These are phyloP conservation scores for Trypoxylus dichotomus DNA, from an alignment of 1,140 invertebrate species.

Conservation along the genomic window DNA sequence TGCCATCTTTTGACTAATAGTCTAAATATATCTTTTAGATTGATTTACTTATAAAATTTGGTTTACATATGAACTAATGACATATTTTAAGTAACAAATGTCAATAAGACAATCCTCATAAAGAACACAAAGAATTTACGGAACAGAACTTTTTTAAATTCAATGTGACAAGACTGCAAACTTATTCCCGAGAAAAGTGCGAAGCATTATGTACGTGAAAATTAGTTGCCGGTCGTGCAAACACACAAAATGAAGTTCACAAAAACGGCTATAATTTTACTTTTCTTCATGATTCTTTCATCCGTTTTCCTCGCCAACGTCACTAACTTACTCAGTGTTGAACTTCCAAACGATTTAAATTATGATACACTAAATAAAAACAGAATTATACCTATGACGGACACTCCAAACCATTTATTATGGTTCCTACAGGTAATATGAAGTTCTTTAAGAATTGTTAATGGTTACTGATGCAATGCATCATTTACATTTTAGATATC, in stretches of 20 bases:
- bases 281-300: conserved; percentile 57
- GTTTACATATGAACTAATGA: background rate
- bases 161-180: conserved; percentile 1
- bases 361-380: conserved; percentile 35
- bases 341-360: conserved; percentile 38
- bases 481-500: conserved; percentile 66
- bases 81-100: background rate
- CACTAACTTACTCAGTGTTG: conserved; percentile 58
- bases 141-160: background rate
- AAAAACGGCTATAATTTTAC: conserved; percentile 54
- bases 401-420: conserved; percentile 63
- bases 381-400: conserved; percentile 56
- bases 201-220: background rate
- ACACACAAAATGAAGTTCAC: conserved; percentile 55
- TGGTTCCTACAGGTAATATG: conserved; percentile 75
- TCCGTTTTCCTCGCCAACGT: conserved; percentile 61
- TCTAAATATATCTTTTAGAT: background rate
- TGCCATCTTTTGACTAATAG: background rate
- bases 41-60: background rate
- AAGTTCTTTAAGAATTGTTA: conserved; percentile 1
- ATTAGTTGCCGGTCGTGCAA: background rate
- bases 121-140: background rate
- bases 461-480: conserved; percentile 29
- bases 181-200: background rate
- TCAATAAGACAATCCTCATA: conserved; percentile 2